phyloP scores from a whole-genome alignment of 2,797 vertebrate species.

The Yasuhikotakia modesta region DNA sequence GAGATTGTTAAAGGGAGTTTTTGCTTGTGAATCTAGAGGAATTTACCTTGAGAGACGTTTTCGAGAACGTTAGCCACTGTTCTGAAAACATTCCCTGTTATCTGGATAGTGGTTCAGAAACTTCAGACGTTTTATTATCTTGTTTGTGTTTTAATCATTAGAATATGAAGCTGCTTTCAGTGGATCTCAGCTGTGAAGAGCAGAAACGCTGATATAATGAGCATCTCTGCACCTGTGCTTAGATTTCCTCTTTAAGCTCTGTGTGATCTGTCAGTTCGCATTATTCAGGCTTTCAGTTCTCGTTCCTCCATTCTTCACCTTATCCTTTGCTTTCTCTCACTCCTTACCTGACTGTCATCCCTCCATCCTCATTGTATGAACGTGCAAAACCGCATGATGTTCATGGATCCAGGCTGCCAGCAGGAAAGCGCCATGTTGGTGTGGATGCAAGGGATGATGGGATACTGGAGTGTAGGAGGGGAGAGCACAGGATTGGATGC shows the following conservation, averaged over 20 bases:
- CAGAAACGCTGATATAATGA: not conserved
- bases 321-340: not conserved
- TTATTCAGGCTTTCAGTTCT: slow-evolving; percentile 13
- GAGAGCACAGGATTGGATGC: not conserved
- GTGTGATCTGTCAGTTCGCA: not conserved
- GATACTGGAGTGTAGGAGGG: slow-evolving; percentile 15
- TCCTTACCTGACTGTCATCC: slow-evolving; percentile 11
- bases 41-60: too few species aligned
- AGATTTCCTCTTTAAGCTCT: not conserved
- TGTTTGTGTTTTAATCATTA: not conserved
- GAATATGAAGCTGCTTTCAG: not conserved
- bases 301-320: slow-evolving; percentile 1
- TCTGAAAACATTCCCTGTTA: too few species aligned
- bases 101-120: too few species aligned
- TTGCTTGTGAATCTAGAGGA: not conserved
- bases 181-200: not conserved
- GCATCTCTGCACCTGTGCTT: slow-evolving; percentile 6
- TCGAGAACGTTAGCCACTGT: too few species aligned
- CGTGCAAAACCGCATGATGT: slow-evolving; percentile 19
- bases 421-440: slow-evolving; percentile 51
- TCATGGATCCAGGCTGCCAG: slow-evolving; percentile 44
- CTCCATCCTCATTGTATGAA: not conserved
- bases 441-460: slow-evolving; percentile 41
- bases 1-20: not conserved
- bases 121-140: too few species aligned